Base-by-base conservation (phyloP, 2,888 invertebrate species). In the Drosophila aldrichi region DNA sequence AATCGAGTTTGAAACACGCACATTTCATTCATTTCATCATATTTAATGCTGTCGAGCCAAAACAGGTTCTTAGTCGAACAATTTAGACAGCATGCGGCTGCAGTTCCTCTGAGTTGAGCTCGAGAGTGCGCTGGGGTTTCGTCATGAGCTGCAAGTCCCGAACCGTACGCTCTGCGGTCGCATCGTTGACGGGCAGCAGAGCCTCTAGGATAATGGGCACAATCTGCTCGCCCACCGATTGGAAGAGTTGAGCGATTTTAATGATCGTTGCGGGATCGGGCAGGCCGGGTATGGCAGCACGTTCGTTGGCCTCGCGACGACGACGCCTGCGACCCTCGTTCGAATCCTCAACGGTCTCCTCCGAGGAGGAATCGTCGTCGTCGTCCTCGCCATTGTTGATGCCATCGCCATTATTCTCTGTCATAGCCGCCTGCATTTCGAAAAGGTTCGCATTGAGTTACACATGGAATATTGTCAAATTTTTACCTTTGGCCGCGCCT, bases 191-290 rank as follows among this genome's bases (percentile, higher is more conserved):
- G 5, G 79, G 79, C 2, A 85, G 70, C 51, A 91, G 79, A 65
- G 90, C 88, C 79, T 90, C 85, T 14, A 92, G 55, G 5, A 92
- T 73, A 62, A 90, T 78, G 2, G 92, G 92, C 18, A 92, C 77
- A 25, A 92, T 77, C 70, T 91, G 86, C 29, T 91, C 90, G 38
- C 91, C 90, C 43, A 92, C 82, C 3, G 87, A 74, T 58, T 90
- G 87, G 20, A 92, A 78, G 56, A 92, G 88, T 72, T 92, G 90
- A 3, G 81, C 91, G 64, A 92, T 80, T 81, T 91, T 91, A 12
- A 91, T 78, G 40, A 92, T 88, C 5, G 90, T 86, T 3, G 88
- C 81, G 9, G 92, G 89, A 81, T 91, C 91, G n/a, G 91, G 92
- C 59, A 91, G 70, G 8, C 91, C 91, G 7, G 91, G 92, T 34